phyloP scores from a whole-genome alignment of 2,113 vertebrate species.

The Trogon surrucura region DNA sequence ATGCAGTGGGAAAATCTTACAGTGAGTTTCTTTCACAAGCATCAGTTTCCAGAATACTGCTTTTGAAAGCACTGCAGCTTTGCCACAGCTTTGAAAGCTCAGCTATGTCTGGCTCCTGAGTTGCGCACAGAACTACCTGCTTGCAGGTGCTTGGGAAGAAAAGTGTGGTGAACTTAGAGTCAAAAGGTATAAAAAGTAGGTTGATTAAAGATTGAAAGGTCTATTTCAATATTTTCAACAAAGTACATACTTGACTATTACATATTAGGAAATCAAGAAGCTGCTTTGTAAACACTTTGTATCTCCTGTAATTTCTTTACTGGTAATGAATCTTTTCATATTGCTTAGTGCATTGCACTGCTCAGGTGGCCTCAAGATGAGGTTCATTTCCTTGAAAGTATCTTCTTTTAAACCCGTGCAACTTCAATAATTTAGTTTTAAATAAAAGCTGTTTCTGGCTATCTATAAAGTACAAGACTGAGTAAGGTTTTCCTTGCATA shows the following conservation, averaged over 20 bases:
- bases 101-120: background rate
- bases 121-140: background rate
- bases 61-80: background rate
- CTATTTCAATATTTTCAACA: background rate
- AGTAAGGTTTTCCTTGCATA: background rate
- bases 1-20: background rate
- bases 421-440: background rate
- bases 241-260: background rate
- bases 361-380: background rate
- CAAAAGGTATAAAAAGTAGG: background rate
- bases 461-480: background rate
- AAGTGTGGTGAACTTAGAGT: background rate
- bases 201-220: background rate
- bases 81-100: background rate
- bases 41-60: background rate
- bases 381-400: background rate
- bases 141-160: background rate
- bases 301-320: background rate
- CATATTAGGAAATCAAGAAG: background rate
- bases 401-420: background rate
- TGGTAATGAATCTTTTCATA: background rate
- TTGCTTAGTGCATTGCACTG: background rate
- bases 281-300: background rate
- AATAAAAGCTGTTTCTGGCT: background rate
- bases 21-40: background rate